Evolutionary conservation across 2,888 invertebrate species (phyloP).

Genomic region (Ecdyonurus torrentis): DNA sequence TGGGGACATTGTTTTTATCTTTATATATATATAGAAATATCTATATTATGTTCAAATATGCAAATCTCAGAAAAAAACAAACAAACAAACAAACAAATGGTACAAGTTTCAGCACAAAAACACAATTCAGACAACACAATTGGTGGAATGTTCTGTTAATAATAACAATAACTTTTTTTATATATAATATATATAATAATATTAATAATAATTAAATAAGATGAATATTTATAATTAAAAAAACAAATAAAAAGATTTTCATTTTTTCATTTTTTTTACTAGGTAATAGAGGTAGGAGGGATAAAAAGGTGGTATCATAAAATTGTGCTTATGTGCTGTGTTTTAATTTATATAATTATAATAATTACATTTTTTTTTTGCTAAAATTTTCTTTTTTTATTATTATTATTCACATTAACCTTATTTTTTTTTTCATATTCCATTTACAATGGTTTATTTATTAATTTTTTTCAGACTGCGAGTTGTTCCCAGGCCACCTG

Average conservation of each 20-base stretch:
- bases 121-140: constrained; percentile 11
- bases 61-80: constrained; percentile 10
- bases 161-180: constrained; percentile 9
- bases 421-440: too few species aligned
- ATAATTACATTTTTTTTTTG: too few species aligned
- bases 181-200: constrained; percentile 8
- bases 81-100: too few species aligned
- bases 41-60: constrained; percentile 5
- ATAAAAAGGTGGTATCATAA: not conserved
- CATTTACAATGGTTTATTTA: too few species aligned
- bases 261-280: constrained; percentile 10
- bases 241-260: constrained; percentile 4
- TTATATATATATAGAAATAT: not conserved
- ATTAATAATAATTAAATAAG: constrained; percentile 11
- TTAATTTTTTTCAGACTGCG: too few species aligned
- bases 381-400: too few species aligned
- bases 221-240: not conserved
- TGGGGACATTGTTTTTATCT: not conserved
- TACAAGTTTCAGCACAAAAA: constrained; percentile 9
- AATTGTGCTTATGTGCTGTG: not conserved
- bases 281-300: constrained; percentile 7
- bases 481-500: not conserved
- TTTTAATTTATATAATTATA: too few species aligned
- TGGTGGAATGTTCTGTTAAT: constrained; percentile 12
- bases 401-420: too few species aligned